phyloP scores from a whole-genome alignment of 2,888 invertebrate genomes.

The Smittia sp. region DNA sequence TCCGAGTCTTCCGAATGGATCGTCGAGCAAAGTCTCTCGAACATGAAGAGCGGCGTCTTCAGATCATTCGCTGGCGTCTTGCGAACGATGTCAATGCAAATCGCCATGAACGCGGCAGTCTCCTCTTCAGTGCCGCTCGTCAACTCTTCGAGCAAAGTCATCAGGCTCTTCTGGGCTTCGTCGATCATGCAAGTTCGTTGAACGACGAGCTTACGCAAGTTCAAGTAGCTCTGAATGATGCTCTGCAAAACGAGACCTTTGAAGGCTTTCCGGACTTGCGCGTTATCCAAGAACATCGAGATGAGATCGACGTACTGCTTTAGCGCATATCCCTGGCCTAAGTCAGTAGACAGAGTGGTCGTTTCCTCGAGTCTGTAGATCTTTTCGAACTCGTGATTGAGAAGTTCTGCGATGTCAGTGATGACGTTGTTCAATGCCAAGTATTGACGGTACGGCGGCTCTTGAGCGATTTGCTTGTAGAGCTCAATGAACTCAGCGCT shows the following conservation, averaged over 20 bases:
- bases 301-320: conserved; percentile 86
- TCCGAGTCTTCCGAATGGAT: conserved; percentile 98
- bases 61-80: conserved; percentile 89
- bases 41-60: conserved; percentile 95
- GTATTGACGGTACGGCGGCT: conserved; percentile 91
- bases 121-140: conserved; percentile 92
- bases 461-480: conserved; percentile 79
- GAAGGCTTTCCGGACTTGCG: conserved; percentile 82
- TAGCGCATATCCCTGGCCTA: conserved; percentile 90
- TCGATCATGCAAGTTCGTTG: conserved; percentile 93
- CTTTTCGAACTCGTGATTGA: conserved; percentile 85
- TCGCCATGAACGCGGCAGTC: conserved; percentile 94
- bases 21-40: conserved; percentile 93
- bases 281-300: conserved; percentile 83
- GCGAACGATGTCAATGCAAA: conserved; percentile 92
- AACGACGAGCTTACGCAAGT: conserved; percentile 83
- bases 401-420: conserved; percentile 76
- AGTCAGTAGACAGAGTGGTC: conserved; percentile 87
- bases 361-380: conserved; percentile 87
- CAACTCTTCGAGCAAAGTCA: conserved; percentile 92
- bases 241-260: conserved; percentile 73
- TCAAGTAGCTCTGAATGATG: conserved; percentile 82
- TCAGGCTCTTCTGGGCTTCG: conserved; percentile 91
- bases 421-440: conserved; percentile 84
- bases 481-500: conserved; percentile 86